phyloP scores from a whole-genome alignment of 2,888 invertebrate species.

The Epinotia bilunana region DNA sequence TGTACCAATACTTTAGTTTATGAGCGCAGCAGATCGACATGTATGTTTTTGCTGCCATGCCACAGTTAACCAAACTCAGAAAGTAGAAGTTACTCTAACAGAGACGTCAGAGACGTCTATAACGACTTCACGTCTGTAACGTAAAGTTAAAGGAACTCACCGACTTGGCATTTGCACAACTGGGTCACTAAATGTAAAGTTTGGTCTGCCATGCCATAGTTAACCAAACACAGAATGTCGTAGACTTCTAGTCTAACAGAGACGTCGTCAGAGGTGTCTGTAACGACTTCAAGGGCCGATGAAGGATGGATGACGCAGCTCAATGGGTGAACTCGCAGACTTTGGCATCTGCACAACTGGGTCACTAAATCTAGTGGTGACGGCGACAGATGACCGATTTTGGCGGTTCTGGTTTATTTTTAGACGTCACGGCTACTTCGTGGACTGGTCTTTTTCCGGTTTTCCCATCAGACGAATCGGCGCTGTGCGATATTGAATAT shows the following conservation, averaged over 20 bases:
- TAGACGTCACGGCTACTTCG: conserved; percentile 13
- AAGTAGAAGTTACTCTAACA: background rate
- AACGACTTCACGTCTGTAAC: background rate
- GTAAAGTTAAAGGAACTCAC: background rate
- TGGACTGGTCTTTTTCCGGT: conserved; percentile 33
- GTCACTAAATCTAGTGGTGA: conserved; percentile 12
- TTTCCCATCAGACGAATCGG: conserved; percentile 31
- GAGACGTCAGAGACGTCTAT: background rate
- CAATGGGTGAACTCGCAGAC: background rate
- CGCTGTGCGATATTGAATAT: conserved; percentile 30
- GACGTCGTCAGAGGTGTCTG: background rate
- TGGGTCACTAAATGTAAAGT: conserved; percentile 14
- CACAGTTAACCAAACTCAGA: too few relatives aligned
- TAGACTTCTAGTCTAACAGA: background rate
- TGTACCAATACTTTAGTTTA: too few relatives aligned
- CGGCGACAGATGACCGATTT: conserved; percentile 36
- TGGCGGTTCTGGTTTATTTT: conserved; percentile 39
- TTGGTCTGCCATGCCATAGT: too few relatives aligned
- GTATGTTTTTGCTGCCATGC: too few relatives aligned
- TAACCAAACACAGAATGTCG: too few relatives aligned
- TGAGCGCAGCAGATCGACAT: too few relatives aligned
- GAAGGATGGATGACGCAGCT: conserved; percentile 3
- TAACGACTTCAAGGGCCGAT: conserved; percentile 3
- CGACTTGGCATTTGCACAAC: conserved; percentile 8
- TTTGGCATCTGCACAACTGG: conserved; percentile 24